These are phyloP conservation scores for Drosophila subobscura DNA, from an alignment of 1,140 invertebrate species.

Conservation along the genomic window DNA sequence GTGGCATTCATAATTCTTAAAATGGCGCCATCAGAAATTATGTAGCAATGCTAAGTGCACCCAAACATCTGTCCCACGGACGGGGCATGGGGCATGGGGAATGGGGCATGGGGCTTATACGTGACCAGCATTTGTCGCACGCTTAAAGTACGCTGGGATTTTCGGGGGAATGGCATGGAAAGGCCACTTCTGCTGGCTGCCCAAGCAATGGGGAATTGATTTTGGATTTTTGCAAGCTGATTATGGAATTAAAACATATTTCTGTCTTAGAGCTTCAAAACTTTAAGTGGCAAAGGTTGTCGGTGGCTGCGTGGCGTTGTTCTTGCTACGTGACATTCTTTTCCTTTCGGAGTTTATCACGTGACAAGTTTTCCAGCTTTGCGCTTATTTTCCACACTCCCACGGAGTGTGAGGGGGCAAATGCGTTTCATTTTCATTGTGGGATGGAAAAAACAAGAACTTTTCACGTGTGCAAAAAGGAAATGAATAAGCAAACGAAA, in stretches of 20 bases:
- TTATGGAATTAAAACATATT: slow-evolving; percentile 81
- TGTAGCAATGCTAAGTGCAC: slow-evolving; percentile 81
- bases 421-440: slow-evolving; percentile 61
- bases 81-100: not conserved
- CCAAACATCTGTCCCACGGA: slow-evolving; percentile 57
- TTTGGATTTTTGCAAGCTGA: slow-evolving; percentile 66
- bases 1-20: slow-evolving; percentile 84
- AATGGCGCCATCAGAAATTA: slow-evolving; percentile 79
- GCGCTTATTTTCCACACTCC: slow-evolving; percentile 26
- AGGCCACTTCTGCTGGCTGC: slow-evolving; percentile 6
- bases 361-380: slow-evolving; percentile 60
- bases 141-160: slow-evolving; percentile 58
- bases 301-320: slow-evolving; percentile 34
- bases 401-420: slow-evolving; percentile 9
- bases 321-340: slow-evolving; percentile 67
- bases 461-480: slow-evolving; percentile 45
- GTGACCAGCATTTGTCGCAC: slow-evolving; percentile 69
- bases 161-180: not conserved
- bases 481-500: slow-evolving; percentile 71
- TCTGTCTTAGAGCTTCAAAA: slow-evolving; percentile 67
- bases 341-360: slow-evolving; percentile 70
- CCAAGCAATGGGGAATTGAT: slow-evolving; percentile 73
- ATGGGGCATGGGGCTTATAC: slow-evolving; percentile 35
- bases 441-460: slow-evolving; percentile 41
- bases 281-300: slow-evolving; percentile 80